Conservation (phyloP, 2,113 vertebrate species). For the Tragulus kanchil region DNA sequence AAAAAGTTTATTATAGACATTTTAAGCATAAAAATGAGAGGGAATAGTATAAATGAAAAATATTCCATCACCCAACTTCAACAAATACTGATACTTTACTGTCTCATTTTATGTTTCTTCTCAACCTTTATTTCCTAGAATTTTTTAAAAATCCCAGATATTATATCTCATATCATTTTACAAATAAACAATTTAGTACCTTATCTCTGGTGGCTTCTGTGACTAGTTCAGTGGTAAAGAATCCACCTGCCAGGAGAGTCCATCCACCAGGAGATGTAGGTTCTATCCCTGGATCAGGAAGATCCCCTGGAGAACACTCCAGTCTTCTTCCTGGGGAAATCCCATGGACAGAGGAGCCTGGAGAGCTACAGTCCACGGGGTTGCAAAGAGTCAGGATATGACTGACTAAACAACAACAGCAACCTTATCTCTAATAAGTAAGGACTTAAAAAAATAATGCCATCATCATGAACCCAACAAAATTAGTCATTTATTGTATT, state of each 20-base stretch:
- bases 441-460: neutral
- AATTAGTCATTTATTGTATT: neutral
- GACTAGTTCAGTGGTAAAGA: neutral
- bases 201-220: neutral
- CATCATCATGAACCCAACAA: neutral
- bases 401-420: neutral
- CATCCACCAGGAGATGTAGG: neutral
- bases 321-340: neutral
- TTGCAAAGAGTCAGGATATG: neutral
- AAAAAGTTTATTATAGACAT: neutral
- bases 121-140: neutral
- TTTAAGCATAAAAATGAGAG: conserved; percentile 13
- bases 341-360: neutral
- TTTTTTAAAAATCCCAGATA: neutral
- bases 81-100: neutral
- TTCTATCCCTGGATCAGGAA: neutral
- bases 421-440: neutral
- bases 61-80: neutral
- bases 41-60: neutral
- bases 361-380: neutral
- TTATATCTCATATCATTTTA: neutral
- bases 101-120: neutral
- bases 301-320: neutral
- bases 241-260: neutral
- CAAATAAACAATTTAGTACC: neutral